Evolutionary conservation across 2,113 vertebrate species (phyloP), one percentile per base, ranked within the genome.

Genomic region (Hippocampus zosterae): DNA sequence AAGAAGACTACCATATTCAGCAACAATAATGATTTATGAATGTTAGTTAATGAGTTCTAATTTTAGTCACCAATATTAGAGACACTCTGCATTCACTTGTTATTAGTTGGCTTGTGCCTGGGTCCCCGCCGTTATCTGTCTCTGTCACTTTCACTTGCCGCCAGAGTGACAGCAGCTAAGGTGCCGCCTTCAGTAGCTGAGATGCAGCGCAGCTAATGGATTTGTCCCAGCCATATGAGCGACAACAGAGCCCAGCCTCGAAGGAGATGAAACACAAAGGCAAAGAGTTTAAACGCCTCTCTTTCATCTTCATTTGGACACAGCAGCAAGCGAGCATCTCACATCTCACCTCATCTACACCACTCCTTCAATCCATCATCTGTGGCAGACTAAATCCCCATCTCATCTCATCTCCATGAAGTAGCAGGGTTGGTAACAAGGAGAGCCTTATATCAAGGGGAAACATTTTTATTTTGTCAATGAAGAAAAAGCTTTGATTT

Each of bases 301-400:
- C 80, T 84, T 90, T 90, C 84, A 89, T 92, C 89, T 88, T 90
- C 77, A 90, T 91, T 92, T 90, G 84, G 81, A 71, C 84, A 84
- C 73, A 79, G 84, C 87, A 75, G 78, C 78, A 78, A 87, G 76
- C 73, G 75, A 81, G 61, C 67, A 25, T 86, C 80, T 91, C 85
- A 88, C 83, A 82, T 91, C 87, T 91, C 91, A 90, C 91, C 84
- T 90, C 85, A 84, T 90, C 86, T 85, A 75, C 82, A 83, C 83
- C 69, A 48, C 72, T 61, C 71, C 71, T 66, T 73, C 77, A 84
- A 92, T 91, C 89, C 89, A 90, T 92, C 89, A 90, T 89, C 69
- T 12, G 6, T 85, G 85, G 81, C 87, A 85, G 78, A 19, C 78
- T 69, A 84, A 91, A 88, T 86, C 85, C 83, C 70, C 55, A 46